phyloP scores from a whole-genome alignment of 2,797 vertebrate species.

The Hypotaenidia okinawae region DNA sequence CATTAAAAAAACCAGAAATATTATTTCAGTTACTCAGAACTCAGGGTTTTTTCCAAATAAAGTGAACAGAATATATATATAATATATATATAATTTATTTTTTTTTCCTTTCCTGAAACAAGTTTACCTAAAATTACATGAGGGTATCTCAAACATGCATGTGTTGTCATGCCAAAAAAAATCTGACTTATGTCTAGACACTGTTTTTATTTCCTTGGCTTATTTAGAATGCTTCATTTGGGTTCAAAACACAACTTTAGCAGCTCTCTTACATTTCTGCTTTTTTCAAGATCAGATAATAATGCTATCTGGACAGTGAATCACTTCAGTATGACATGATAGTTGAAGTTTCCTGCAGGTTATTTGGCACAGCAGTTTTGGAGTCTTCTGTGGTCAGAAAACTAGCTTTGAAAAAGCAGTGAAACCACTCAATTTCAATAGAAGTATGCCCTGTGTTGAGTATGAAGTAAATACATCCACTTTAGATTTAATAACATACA shows the following conservation, averaged over 20 bases:
- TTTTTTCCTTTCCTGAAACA: not conserved
- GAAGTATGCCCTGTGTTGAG: not conserved
- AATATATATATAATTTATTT: not conserved
- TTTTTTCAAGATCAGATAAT: not conserved
- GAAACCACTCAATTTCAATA: not conserved
- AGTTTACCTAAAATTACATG: not conserved
- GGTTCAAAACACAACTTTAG: not conserved
- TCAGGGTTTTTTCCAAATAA: not conserved
- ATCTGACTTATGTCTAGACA: not conserved
- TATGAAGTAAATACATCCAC: not conserved
- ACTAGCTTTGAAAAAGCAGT: not conserved
- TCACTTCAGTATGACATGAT: not conserved
- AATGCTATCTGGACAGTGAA: not conserved
- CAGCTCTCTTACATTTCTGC: not conserved
- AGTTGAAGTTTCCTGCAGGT: not conserved
- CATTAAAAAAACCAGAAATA: not conserved
- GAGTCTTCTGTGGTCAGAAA: constrained; percentile 2
- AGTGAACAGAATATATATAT: not conserved
- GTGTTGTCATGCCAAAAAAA: not conserved
- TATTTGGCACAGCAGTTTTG: not conserved
- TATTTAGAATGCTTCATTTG: not conserved
- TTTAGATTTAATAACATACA: not conserved
- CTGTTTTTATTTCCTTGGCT: not conserved
- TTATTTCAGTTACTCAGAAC: not conserved
- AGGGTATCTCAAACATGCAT: not conserved